Base-by-base conservation (phyloP, 2,113 vertebrate species). In the Xerus inauris region DNA sequence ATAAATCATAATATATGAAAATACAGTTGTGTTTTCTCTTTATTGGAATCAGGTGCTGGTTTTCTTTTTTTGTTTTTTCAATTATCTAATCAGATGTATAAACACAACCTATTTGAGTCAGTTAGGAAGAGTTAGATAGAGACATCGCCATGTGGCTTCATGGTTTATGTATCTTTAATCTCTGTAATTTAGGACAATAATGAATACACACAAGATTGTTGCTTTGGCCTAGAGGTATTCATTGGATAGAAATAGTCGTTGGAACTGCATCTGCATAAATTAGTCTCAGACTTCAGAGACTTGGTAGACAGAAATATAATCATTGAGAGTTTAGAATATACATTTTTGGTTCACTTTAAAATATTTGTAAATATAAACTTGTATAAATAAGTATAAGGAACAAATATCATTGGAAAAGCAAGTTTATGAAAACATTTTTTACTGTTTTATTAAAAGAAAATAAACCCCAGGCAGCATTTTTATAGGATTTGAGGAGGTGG, bases 151-250 rank as follows among this genome's bases (percentile, higher is more conserved):
- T 14, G 24, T 93, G 94, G 80, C 97, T 96, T 98, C 97, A 97
- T 97, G 97, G 95, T 96, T 98, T 96, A 97, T 97, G 97, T 94
- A 97, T 97, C 85, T 96, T 97, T 97, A 97, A 97, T 97, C 92
- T 97, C 86, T 71, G 76, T 94, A 94, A 97, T 98, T 98, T 96
- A 94, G 93, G 32, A 77, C 32, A 35, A 42, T 97, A 86, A 97
- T 97, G 97, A 97, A 96, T 57, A 67, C 8, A 96, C 91, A 93
- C 0, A 6, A 79, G 91, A 95, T 47, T 14, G 84, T 79, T 89
- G 92, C 93, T 92, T 79, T 91, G 87, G 91, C 95, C 51, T 76
- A 5, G 65, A 84, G 47, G 30, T 96, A 64, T 65, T 95, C 67
- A 47, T 87, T 51, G 87, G 64, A 59, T 92, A 62, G 89, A 91